Percentiles rank a stretch among this genome's conserved stretches.
Evolutionary conservation across 2,797 vertebrate species (phyloP).

Genomic region (Lateolabrax maculatus): DNA sequence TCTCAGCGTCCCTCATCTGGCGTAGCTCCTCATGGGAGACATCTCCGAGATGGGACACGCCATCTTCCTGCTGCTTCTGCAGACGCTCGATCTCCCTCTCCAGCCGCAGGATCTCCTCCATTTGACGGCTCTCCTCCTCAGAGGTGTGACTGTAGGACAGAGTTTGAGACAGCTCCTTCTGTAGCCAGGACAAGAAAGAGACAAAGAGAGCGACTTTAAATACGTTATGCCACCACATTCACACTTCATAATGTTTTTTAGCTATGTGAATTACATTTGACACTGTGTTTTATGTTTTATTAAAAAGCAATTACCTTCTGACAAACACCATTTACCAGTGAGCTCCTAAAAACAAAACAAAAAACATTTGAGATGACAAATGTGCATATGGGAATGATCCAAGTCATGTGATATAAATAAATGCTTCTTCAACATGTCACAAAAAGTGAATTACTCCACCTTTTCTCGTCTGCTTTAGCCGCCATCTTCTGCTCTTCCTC

Average conservation of each 20-base stretch:
- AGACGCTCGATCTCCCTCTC: slow-evolving; percentile 94
- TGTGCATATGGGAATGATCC: neutral
- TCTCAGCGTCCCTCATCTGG: slow-evolving; percentile 90
- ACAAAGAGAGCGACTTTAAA: neutral
- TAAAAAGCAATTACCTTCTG: slow-evolving; percentile 74
- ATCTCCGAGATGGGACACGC: slow-evolving; percentile 87
- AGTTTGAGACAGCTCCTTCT: slow-evolving; percentile 81
- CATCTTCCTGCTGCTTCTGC: slow-evolving; percentile 90
- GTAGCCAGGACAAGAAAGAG: neutral
- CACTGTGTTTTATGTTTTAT: neutral
- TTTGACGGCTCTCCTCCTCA: slow-evolving; percentile 92
- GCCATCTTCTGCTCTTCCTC: slow-evolving; percentile 64
- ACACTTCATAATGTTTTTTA: neutral
- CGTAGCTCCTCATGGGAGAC: slow-evolving; percentile 86
- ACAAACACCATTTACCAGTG: slow-evolving; percentile 72
- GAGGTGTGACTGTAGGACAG: slow-evolving; percentile 79
- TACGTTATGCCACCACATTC: neutral
- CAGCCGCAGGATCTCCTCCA: slow-evolving; percentile 94
- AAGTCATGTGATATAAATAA: neutral
- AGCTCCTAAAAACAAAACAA: slow-evolving; percentile 66
- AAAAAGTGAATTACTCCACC: slow-evolving; percentile 62
- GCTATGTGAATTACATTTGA: neutral
- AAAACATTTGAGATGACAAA: neutral
- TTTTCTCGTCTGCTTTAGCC: slow-evolving; percentile 64
- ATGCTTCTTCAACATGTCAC: neutral